Evolutionary conservation across 2,888 invertebrate genomes (phyloP).

Genomic region (Smittia sp.): DNA sequence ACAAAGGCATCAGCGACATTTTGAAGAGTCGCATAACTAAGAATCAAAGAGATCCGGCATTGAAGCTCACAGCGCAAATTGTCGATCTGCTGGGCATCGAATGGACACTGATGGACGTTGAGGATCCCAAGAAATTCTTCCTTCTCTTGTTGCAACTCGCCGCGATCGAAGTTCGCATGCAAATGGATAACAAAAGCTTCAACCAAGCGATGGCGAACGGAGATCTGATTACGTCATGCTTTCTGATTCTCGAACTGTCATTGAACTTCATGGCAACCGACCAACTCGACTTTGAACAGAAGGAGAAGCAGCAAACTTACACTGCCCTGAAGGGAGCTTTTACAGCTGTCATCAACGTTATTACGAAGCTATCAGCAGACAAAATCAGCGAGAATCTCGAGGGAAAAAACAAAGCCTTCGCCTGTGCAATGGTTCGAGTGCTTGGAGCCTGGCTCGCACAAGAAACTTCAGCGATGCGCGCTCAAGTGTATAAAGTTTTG

Average conservation of each 20-base stretch:
- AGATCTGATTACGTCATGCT: slow-evolving; percentile 78
- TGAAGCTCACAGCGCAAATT: slow-evolving; percentile 77
- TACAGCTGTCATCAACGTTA: slow-evolving; percentile 71
- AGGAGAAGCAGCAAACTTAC: slow-evolving; percentile 87
- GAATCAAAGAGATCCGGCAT: slow-evolving; percentile 82
- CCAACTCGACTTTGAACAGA: slow-evolving; percentile 79
- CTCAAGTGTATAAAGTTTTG: slow-evolving; percentile 74
- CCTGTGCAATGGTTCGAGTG: slow-evolving; percentile 81
- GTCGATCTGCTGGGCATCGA: slow-evolving; percentile 79
- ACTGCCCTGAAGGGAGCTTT: slow-evolving; percentile 87
- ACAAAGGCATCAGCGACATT: slow-evolving; percentile 79
- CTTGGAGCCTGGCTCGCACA: slow-evolving; percentile 87
- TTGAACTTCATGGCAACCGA: slow-evolving; percentile 77
- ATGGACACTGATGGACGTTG: slow-evolving; percentile 78
- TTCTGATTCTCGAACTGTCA: slow-evolving; percentile 74
- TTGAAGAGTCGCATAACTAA: slow-evolving; percentile 82
- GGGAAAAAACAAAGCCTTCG: slow-evolving; percentile 70
- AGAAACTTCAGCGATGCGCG: slow-evolving; percentile 83
- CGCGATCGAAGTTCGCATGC: slow-evolving; percentile 92
- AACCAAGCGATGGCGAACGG: slow-evolving; percentile 74
- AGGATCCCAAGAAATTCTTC: slow-evolving; percentile 75
- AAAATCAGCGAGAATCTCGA: slow-evolving; percentile 68
- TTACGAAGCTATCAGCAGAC: slow-evolving; percentile 71
- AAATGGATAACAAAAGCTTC: slow-evolving; percentile 80
- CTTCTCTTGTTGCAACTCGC: slow-evolving; percentile 81